A percentile compares a stretch with the other conserved stretches of the same genome.
phyloP scores from a whole-genome alignment of 2,113 vertebrate genomes.

The Poeciliopsis occidentalis region DNA sequence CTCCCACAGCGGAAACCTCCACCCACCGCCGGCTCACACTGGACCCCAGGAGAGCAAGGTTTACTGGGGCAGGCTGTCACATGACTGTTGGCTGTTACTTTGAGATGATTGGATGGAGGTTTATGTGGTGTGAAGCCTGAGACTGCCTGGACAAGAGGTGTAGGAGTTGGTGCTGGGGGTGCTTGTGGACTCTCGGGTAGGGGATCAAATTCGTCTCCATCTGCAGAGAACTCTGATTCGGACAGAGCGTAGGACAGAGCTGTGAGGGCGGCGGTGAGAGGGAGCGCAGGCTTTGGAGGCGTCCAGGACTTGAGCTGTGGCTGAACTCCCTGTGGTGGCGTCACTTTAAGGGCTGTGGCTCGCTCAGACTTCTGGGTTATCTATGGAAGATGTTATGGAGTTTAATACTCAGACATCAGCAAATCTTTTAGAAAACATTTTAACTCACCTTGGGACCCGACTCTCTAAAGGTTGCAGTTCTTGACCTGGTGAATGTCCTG shows the following conservation, averaged over 20 bases:
- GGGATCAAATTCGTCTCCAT: constrained; percentile 2
- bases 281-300: constrained; percentile 43
- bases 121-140: not conserved
- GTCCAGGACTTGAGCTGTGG: constrained; percentile 45
- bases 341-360: constrained; percentile 1
- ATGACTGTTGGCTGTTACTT: not conserved
- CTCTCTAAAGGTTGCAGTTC: not conserved
- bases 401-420: not conserved
- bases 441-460: constrained; percentile 39
- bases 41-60: constrained; percentile 74
- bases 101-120: not conserved
- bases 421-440: not conserved
- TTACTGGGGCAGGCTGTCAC: constrained; percentile 41
- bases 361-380: constrained; percentile 13
- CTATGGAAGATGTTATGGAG: not conserved
- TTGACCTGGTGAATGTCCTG: not conserved
- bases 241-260: constrained; percentile 24
- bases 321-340: constrained; percentile 27
- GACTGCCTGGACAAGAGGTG: not conserved
- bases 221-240: constrained; percentile 45
- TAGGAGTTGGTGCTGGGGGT: constrained; percentile 11
- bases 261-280: constrained; percentile 46
- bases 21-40: constrained; percentile 38
- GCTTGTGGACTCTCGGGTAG: not conserved
- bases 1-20: constrained; percentile 74